Conservation (phyloP, 2,888 invertebrate species). For the Kuschelorhynchus macadamiae region DNA sequence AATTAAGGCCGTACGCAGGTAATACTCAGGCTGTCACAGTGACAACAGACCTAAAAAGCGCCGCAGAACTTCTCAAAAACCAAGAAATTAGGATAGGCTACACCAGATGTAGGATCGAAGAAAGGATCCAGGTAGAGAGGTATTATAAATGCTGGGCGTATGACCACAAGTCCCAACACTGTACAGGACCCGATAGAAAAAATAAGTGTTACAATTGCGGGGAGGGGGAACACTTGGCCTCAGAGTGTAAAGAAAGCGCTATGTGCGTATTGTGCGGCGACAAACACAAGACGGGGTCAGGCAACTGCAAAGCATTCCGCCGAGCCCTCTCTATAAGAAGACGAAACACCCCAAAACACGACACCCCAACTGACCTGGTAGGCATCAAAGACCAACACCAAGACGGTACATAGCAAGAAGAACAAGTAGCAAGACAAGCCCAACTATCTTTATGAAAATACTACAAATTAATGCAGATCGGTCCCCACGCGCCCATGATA, state of each 20-base stretch:
- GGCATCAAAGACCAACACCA: too few relatives aligned
- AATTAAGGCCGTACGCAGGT: too few relatives aligned
- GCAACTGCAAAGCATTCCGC: too few relatives aligned
- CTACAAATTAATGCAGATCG: background rate
- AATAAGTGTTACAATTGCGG: constrained; percentile 28
- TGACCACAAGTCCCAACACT: background rate
- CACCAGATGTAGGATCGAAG: background rate
- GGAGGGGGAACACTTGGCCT: too few relatives aligned
- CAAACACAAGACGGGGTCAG: too few relatives aligned
- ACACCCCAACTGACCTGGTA: constrained; percentile 12
- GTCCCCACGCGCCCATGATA: background rate
- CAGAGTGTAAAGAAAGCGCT: too few relatives aligned
- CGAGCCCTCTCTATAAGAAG: too few relatives aligned
- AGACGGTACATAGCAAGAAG: too few relatives aligned
- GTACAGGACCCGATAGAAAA: constrained; percentile 13
- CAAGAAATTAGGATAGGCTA: background rate
- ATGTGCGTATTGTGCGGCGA: too few relatives aligned
- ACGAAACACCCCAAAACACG: too few relatives aligned
- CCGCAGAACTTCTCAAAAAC: background rate
- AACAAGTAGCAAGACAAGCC: too few relatives aligned
- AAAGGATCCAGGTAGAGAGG: background rate
- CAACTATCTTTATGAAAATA: too few relatives aligned
- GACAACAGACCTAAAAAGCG: background rate
- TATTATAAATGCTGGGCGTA: constrained; percentile 2
- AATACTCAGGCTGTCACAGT: background rate